phyloP scores from a whole-genome alignment of 64 coral and sea anemone species.

The Pachyseris speciosa region DNA sequence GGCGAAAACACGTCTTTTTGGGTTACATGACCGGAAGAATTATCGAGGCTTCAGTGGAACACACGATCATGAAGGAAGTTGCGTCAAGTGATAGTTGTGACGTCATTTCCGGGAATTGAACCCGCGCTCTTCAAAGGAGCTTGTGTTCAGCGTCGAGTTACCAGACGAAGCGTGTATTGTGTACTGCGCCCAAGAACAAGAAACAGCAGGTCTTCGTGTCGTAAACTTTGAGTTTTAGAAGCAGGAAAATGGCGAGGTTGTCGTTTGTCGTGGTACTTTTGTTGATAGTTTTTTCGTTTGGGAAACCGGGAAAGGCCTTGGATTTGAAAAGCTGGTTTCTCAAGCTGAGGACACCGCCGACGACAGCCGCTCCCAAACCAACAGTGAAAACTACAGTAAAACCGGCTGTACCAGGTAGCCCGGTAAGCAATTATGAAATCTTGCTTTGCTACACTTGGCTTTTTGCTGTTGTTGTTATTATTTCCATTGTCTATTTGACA shows the following conservation, averaged over 20 bases:
- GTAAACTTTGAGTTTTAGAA: background rate
- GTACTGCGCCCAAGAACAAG: background rate
- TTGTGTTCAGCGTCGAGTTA: background rate
- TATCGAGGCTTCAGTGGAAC: too few relatives aligned
- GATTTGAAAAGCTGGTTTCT: background rate
- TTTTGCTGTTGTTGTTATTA: too few relatives aligned
- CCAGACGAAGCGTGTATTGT: background rate
- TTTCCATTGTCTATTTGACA: too few relatives aligned
- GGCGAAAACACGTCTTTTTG: too few relatives aligned
- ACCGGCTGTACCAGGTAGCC: too few relatives aligned
- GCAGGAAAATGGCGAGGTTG: background rate
- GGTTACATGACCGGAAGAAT: too few relatives aligned
- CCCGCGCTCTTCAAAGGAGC: background rate
- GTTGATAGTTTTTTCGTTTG: background rate
- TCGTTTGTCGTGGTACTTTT: background rate
- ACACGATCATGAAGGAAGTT: too few relatives aligned
- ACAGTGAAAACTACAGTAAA: too few relatives aligned
- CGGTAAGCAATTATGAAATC: too few relatives aligned
- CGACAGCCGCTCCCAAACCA: too few relatives aligned
- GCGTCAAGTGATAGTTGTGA: background rate
- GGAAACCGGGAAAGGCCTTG: background rate
- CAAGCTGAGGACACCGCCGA: background rate
- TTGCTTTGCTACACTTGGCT: too few relatives aligned
- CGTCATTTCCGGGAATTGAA: constrained; percentile 11
- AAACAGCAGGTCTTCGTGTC: background rate